These are phyloP conservation scores for Ploceus nigricollis DNA, from an alignment of 2,113 vertebrate genomes.

Conservation along the genomic window DNA sequence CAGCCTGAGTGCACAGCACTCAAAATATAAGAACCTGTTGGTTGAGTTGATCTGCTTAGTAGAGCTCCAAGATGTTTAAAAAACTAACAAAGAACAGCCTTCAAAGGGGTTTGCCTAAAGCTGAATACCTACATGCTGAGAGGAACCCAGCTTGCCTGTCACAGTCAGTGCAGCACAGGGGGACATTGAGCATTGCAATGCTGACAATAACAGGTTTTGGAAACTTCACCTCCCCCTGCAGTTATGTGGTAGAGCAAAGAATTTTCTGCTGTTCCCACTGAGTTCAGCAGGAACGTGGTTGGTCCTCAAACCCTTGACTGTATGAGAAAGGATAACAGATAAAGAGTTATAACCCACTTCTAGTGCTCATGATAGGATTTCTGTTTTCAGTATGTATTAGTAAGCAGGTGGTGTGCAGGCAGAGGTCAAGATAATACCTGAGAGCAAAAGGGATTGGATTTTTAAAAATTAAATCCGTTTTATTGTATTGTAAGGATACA, in stretches of 20 bases:
- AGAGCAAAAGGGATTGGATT: background rate
- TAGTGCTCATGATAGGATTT: background rate
- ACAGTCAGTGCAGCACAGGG: background rate
- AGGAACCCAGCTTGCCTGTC: background rate
- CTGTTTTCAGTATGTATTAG: background rate
- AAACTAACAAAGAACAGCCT: background rate
- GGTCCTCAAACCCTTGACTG: background rate
- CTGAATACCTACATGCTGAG: background rate
- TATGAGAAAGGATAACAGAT: background rate
- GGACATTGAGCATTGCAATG: accelerated
- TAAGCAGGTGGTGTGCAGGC: background rate
- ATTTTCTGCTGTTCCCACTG: background rate
- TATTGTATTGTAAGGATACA: background rate
- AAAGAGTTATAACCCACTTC: background rate
- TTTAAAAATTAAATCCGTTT: background rate
- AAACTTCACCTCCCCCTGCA: background rate
- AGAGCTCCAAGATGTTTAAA: background rate
- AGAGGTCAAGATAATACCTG: background rate
- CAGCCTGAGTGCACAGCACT: background rate
- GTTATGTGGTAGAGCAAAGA: background rate
- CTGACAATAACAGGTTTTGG: background rate
- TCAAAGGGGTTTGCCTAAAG: background rate
- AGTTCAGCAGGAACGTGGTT: background rate
- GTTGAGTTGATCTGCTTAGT: background rate
- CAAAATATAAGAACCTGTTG: background rate